These are phyloP conservation scores for Lithodes maja DNA, from an alignment of 2,888 invertebrate species.

Conservation along the genomic window DNA sequence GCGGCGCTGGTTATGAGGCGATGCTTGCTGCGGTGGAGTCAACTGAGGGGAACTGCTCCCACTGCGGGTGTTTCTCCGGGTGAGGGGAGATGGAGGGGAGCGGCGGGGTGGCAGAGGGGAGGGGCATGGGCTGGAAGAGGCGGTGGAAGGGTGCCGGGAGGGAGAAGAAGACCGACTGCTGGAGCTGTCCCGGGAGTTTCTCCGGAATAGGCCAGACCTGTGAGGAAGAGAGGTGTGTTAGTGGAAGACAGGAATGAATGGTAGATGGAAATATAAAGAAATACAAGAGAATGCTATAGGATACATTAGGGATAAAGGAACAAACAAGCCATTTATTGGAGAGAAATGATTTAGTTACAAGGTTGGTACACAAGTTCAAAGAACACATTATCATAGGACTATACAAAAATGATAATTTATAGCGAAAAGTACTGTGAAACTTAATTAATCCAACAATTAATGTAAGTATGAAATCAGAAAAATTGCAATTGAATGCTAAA, in stretches of 20 bases:
- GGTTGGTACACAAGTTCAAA: no score
- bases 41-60: slow-evolving; percentile 54
- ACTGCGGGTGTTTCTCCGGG: slow-evolving; percentile 27
- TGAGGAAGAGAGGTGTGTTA: neutral
- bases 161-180: slow-evolving; percentile 52
- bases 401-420: no score
- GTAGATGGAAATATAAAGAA: neutral
- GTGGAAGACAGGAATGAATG: neutral
- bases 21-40: slow-evolving; percentile 38
- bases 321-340: no score
- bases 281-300: no score
- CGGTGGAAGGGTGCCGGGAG: slow-evolving; percentile 44
- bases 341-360: no score
- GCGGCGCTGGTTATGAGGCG: slow-evolving; percentile 2
- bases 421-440: no score
- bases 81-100: slow-evolving; percentile 45
- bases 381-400: no score
- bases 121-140: slow-evolving; percentile 37
- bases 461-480: no score
- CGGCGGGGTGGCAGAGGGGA: slow-evolving; percentile 18
- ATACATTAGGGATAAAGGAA: no score
- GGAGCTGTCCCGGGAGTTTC: slow-evolving; percentile 57
- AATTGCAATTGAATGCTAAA: no score
- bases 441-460: no score
- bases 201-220: slow-evolving; percentile 58